phyloP scores from a whole-genome alignment of 2,888 invertebrate species.

The Ypsolopha scabrella region DNA sequence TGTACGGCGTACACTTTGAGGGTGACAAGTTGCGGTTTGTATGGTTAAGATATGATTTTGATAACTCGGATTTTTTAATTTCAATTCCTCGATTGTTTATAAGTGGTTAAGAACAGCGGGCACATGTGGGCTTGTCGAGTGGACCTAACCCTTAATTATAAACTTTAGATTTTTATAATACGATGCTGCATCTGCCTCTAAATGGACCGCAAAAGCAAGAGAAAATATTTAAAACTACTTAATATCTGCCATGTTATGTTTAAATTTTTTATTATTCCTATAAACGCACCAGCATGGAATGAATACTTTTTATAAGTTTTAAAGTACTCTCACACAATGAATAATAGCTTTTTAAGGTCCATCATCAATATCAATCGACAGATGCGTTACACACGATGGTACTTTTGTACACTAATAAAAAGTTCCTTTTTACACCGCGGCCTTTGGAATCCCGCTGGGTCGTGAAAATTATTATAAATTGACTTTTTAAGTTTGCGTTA shows the following conservation, averaged over 20 bases:
- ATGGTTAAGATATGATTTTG: not conserved
- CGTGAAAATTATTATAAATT: too few species aligned
- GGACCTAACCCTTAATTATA: too few species aligned
- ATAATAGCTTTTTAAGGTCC: conserved; percentile 17
- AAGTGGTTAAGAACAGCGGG: not conserved
- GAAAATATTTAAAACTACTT: too few species aligned
- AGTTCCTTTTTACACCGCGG: not conserved
- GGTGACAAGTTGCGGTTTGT: conserved; percentile 1
- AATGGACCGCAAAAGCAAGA: too few species aligned
- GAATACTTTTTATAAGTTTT: conserved; percentile 7
- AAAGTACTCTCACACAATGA: conserved; percentile 12
- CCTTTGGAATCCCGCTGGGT: too few species aligned
- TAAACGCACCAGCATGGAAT: not conserved
- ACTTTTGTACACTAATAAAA: not conserved
- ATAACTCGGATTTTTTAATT: not conserved
- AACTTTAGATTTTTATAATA: too few species aligned
- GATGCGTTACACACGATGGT: conserved; percentile 1
- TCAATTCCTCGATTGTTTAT: not conserved
- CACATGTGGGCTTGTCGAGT: not conserved
- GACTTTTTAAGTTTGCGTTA: too few species aligned
- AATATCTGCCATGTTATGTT: too few species aligned
- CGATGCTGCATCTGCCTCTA: too few species aligned
- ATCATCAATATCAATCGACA: conserved; percentile 25
- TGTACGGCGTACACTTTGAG: not conserved
- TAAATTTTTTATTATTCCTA: too few species aligned